These are phyloP conservation scores for Pelosia muscerda DNA, from an alignment of 2,888 invertebrate species.

Conservation along the genomic window DNA sequence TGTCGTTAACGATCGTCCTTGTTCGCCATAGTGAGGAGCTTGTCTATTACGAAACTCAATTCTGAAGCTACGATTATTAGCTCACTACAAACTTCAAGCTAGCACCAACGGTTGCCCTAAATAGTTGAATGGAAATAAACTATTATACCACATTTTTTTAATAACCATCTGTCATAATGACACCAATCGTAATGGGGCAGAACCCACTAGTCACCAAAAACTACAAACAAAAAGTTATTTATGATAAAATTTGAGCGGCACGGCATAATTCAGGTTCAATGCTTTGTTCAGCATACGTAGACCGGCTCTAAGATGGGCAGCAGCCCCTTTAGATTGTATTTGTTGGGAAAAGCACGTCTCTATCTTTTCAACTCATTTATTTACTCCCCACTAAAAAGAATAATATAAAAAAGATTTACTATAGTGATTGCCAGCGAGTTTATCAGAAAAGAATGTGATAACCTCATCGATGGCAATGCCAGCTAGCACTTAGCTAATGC, in stretches of 20 bases:
- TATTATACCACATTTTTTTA: not conserved
- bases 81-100: not conserved
- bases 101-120: not conserved
- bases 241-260: too few species aligned
- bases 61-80: not conserved
- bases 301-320: too few species aligned
- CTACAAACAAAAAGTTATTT: too few species aligned
- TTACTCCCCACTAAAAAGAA: not conserved
- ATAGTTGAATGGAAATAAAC: not conserved
- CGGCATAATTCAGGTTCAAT: too few species aligned
- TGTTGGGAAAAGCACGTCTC: too few species aligned
- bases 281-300: too few species aligned
- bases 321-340: too few species aligned
- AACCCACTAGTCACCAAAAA: too few species aligned
- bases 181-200: too few species aligned
- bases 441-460: constrained; percentile 17
- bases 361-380: too few species aligned
- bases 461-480: constrained; percentile 16
- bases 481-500: constrained; percentile 36
- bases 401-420: not conserved
- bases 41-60: not conserved
- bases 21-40: not conserved
- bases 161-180: constrained; percentile 5
- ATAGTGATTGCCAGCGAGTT: not conserved
- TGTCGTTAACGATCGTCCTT: constrained; percentile 1